phyloP scores from a whole-genome alignment of 1,140 invertebrate species.

The Idris sp. region DNA sequence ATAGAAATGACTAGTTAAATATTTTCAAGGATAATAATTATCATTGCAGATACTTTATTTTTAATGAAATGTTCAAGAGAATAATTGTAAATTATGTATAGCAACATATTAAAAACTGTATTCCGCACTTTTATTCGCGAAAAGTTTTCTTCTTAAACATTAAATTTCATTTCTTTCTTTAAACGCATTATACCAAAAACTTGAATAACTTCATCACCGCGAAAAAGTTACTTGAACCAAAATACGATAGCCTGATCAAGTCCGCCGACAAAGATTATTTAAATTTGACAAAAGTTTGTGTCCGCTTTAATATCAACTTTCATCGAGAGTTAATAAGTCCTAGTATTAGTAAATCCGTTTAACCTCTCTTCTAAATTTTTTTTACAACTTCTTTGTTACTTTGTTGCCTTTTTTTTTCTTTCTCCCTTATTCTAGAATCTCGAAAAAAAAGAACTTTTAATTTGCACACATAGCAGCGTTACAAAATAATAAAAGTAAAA shows the following conservation, averaged over 20 bases:
- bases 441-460: too few species aligned
- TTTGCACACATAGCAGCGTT: too few species aligned
- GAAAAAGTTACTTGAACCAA: slow-evolving; percentile 34
- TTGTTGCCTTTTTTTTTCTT: slow-evolving; percentile 1
- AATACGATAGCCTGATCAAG: slow-evolving; percentile 36
- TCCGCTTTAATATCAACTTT: slow-evolving; percentile 69
- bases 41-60: too few species aligned
- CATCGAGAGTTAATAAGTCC: slow-evolving; percentile 71
- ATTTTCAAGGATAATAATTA: too few species aligned
- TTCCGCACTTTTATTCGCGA: background rate
- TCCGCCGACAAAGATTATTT: slow-evolving; percentile 57
- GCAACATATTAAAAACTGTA: too few species aligned
- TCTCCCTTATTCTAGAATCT: slow-evolving; percentile 18
- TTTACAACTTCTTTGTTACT: slow-evolving; percentile 16
- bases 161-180: slow-evolving; percentile 45
- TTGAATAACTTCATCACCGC: slow-evolving; percentile 19
- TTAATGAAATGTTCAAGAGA: slow-evolving; percentile 19
- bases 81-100: slow-evolving; percentile 38
- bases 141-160: slow-evolving; percentile 17
- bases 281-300: slow-evolving; percentile 62
- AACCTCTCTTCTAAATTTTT: slow-evolving; percentile 57
- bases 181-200: slow-evolving; percentile 50
- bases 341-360: slow-evolving; percentile 68
- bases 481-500: too few species aligned
- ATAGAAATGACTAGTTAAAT: too few species aligned